Evolutionary conservation across 2,888 invertebrate genomes (phyloP), one percentile per base, ranked within the genome.

Genomic region (Pheosia gnoma): DNA sequence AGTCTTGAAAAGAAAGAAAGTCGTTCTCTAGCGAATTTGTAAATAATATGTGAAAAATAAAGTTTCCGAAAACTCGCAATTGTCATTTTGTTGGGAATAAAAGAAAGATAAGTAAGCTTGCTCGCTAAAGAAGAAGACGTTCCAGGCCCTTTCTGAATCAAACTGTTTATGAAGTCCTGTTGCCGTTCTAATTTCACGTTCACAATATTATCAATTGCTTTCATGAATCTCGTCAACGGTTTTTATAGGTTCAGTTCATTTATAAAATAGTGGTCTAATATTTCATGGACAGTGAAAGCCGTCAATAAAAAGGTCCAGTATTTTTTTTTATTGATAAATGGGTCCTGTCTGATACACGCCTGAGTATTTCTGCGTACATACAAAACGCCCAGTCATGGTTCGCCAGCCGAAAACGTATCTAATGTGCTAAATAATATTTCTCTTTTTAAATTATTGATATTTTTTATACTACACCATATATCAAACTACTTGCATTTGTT

Each of bases 321-420:
- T 66, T 63, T 68, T 25, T 25, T 63, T 75, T 64, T 51, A 75
- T 67, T 75, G 63, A 75, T 75, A 71, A 75, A 74, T 73, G 60
- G 53, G 58, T 49, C 13, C 67, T 69, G 72, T 72, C 54, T 59
- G 64, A 57, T 63, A 65, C 62, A 64, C 58, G 54, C 63, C 63
- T 66, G 71, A 73, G 71, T 71, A 69, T 74, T 67, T 62, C 45
- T 60, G 54, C 57, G 57, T 62, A 65, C 25, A 25, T 61, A 65
- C 65, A 72, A 72, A 73, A 70, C 63, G 63, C 59, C 61, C 61
- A 66, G 61, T 75, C 71, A 73, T 52, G 74, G 68, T 49, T 63
- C 66, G 65, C 58, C 63, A 65, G 61, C 52, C 41, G 59, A 54
- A 60, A 68, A 62, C 73, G 73, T 63, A 25, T 51, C n/a, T 51